Evolutionary conservation across 2,797 vertebrate genomes (phyloP).

Genomic region (Adelosebastes latens): DNA sequence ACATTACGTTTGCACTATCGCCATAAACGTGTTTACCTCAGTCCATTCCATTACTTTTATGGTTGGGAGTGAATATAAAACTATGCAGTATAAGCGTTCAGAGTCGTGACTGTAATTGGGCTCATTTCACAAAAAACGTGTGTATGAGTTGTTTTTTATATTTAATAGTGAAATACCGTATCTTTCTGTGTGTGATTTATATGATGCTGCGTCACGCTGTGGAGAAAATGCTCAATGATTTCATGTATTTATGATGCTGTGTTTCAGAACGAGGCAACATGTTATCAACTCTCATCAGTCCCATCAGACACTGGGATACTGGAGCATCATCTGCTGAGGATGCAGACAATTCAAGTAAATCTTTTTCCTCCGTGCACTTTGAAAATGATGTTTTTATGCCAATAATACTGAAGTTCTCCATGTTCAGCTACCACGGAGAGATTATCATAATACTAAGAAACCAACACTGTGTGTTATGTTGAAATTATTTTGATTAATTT

Average conservation of each 20-base stretch:
- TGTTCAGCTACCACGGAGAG: background rate
- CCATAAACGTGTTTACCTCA: constrained; percentile 24
- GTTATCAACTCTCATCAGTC: constrained; percentile 85
- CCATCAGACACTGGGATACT: constrained; percentile 85
- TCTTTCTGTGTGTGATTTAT: background rate
- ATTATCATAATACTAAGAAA: background rate
- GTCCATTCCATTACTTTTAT: constrained; percentile 35
- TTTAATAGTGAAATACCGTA: background rate
- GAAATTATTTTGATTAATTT: background rate
- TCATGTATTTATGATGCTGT: constrained; percentile 48
- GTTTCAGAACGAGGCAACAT: constrained; percentile 88
- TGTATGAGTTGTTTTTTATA: background rate
- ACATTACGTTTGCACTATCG: constrained; percentile 5
- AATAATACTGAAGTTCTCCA: background rate
- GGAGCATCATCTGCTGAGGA: constrained; percentile 85
- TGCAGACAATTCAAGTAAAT: constrained; percentile 91
- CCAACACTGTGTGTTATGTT: background rate
- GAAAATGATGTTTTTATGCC: too few relatives aligned
- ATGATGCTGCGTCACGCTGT: background rate
- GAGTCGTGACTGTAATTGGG: background rate
- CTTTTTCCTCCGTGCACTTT: background rate
- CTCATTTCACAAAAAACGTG: background rate
- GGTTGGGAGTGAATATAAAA: constrained; percentile 22
- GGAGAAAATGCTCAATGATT: background rate
- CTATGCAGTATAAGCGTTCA: background rate